Base-by-base conservation (phyloP, 2,888 invertebrate species). In the Drosophila nigricruria region DNA sequence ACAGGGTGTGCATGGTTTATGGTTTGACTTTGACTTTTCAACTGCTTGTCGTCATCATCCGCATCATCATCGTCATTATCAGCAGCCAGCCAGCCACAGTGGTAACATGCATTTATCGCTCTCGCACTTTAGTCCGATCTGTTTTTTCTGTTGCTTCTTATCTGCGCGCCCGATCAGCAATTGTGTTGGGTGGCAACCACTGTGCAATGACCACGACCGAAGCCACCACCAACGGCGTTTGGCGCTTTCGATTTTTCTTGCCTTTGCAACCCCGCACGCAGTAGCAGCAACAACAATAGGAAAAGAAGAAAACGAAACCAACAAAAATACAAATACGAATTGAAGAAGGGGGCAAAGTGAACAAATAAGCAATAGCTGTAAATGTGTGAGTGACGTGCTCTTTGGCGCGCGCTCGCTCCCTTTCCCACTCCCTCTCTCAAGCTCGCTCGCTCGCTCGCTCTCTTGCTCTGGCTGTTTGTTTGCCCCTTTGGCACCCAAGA, bases 21-120 rank as follows among this genome's bases (percentile, higher is more conserved):
- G 68, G 80, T 78, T 88, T 87, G 86, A 87, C 86, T 90, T 87
- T 87, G 86, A 87, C 86, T 90, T 88, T 87, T 87, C 88, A 89
- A 87, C 86, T 77, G 88, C 67, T 73, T 70, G 79, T 82, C 87
- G 77, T 74, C 75, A 71, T 72, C 81, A 20, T 20, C 42, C 5
- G 5, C 42, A 30, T 42, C 4, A 9, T 36, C 53, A 38, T 12
- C 38, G 14, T 20, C 20, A 73, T 43, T 36, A 42, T 27, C 58
- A 63, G 16, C 58, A 63, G 25, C 23, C 4, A 63, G 25, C 23
- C 4, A 45, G 50, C 5, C 36, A 60, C 84, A 66, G 58, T 79
- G 71, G 56, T 59, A 61, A 47, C 5, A 56, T 30, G 20, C 23
- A 65, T 43, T 23, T 30, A 36, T 43, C 66, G n/a, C n/a, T 36